Conservation (phyloP, 2,113 vertebrate genomes). For the Mugil cephalus region DNA sequence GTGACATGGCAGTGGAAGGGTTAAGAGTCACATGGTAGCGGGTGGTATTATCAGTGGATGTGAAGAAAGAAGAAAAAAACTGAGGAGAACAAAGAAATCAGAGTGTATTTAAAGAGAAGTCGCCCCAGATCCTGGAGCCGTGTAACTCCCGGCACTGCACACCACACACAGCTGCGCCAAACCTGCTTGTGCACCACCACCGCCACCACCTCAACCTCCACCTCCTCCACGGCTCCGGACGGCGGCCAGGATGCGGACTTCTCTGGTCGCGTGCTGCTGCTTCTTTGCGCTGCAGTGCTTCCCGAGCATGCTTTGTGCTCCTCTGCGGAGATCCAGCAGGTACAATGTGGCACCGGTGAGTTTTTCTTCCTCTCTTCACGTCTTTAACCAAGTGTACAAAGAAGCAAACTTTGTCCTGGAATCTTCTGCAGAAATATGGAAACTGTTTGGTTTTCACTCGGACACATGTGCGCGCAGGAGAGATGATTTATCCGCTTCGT, state of each 20-base stretch:
- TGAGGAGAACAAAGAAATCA: slow-evolving; percentile 84
- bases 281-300: slow-evolving; percentile 68
- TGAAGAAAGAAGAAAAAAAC: slow-evolving; percentile 56
- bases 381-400: no score
- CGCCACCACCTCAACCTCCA: no score
- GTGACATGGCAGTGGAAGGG: slow-evolving; percentile 53
- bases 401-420: neutral
- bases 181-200: slow-evolving; percentile 20
- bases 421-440: neutral
- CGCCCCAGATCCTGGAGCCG: slow-evolving; percentile 47
- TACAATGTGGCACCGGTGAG: slow-evolving; percentile 83
- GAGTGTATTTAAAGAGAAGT: slow-evolving; percentile 81
- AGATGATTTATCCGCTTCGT: neutral
- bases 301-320: slow-evolving; percentile 52
- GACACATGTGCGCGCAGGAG: neutral
- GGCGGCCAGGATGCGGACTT: slow-evolving; percentile 71
- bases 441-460: neutral
- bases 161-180: slow-evolving; percentile 45
- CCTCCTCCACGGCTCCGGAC: slow-evolving; percentile 31
- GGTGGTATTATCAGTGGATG: slow-evolving; percentile 81
- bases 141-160: slow-evolving; percentile 60
- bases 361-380: slow-evolving; percentile 18
- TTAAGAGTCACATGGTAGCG: slow-evolving; percentile 80
- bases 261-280: slow-evolving; percentile 65
- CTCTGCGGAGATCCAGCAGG: slow-evolving; percentile 63